Conservation (phyloP, 1,140 invertebrate species). For the Drosophila santomea region DNA sequence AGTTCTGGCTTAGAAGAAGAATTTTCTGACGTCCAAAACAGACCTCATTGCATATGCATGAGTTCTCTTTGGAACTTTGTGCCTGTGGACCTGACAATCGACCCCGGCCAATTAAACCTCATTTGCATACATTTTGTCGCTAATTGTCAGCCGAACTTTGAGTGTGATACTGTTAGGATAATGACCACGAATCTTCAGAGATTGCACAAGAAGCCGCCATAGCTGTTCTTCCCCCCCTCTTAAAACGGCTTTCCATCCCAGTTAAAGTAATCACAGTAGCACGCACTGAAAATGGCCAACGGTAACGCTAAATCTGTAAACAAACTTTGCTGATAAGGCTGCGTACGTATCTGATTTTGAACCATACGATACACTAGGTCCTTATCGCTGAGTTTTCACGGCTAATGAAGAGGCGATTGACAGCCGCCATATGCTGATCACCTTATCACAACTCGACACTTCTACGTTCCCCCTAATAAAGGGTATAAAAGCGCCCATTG, state of each 20-base stretch:
- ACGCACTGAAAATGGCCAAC: conserved; percentile 4
- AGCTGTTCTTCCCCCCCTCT: conserved; percentile 33
- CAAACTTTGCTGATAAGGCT: conserved; percentile 23
- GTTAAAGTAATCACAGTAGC: conserved; percentile 8
- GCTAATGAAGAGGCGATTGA: conserved; percentile 5
- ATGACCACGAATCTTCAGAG: conserved; percentile 21
- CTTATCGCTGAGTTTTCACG: conserved; percentile 19
- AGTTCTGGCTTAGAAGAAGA: conserved; percentile 39
- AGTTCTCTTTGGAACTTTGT: conserved; percentile 10
- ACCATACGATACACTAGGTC: conserved; percentile 1
- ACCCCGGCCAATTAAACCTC: conserved; percentile 42
- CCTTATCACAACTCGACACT: conserved; percentile 3
- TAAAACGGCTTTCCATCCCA: conserved; percentile 21
- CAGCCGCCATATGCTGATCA: conserved; percentile 18
- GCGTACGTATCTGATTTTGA: conserved; percentile 3
- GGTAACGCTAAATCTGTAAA: conserved; percentile 37
- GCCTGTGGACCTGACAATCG: conserved; percentile 5
- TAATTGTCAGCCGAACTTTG: conserved; percentile 35
- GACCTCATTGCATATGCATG: conserved; percentile 57
- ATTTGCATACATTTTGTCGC: conserved; percentile 31
- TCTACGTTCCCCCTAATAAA: background rate
- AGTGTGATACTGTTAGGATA: conserved; percentile 43
- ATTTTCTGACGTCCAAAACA: conserved; percentile 22
- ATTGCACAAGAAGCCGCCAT: conserved; percentile 22
- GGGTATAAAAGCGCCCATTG: background rate